These are phyloP conservation scores for Aulostomus chinensis DNA, from an alignment of 2,797 vertebrate genomes.

Conservation along the genomic window DNA sequence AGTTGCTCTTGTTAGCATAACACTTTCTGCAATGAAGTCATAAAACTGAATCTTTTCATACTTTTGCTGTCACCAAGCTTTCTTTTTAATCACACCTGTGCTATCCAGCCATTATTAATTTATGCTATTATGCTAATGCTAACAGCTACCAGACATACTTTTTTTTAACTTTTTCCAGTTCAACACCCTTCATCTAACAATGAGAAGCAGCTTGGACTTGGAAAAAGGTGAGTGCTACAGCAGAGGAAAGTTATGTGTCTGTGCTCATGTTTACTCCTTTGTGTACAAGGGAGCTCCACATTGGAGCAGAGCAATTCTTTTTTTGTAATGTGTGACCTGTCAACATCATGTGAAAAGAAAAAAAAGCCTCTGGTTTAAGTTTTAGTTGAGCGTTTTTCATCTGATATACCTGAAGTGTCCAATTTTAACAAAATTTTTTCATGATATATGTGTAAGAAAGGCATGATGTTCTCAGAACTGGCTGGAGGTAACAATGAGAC, in stretches of 20 bases:
- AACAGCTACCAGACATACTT: too few relatives aligned
- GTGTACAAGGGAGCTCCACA: constrained; percentile 15
- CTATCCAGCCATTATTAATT: too few relatives aligned
- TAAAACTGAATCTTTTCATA: too few relatives aligned
- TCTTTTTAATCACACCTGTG: too few relatives aligned
- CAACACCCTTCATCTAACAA: too few relatives aligned
- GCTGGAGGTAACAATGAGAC: constrained; percentile 17
- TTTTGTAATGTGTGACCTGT: constrained; percentile 41
- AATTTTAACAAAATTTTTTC: constrained; percentile 46
- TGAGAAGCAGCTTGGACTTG: too few relatives aligned
- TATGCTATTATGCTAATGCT: too few relatives aligned
- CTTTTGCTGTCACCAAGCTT: too few relatives aligned
- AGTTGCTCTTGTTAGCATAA: too few relatives aligned
- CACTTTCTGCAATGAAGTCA: too few relatives aligned
- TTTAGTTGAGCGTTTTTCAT: constrained; percentile 28
- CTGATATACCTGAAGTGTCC: constrained; percentile 30
- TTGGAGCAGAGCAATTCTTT: constrained; percentile 41
- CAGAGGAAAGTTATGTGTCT: background rate
- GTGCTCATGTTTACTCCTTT: too few relatives aligned
- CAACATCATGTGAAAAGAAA: constrained; percentile 35
- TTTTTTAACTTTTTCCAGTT: too few relatives aligned
- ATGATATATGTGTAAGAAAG: constrained; percentile 18
- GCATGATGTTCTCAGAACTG: constrained; percentile 1
- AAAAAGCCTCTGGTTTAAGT: constrained; percentile 39
- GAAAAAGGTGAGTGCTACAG: background rate